phyloP scores from a whole-genome alignment of 1,140 invertebrate genomes.

The Epicauta chinensis region DNA sequence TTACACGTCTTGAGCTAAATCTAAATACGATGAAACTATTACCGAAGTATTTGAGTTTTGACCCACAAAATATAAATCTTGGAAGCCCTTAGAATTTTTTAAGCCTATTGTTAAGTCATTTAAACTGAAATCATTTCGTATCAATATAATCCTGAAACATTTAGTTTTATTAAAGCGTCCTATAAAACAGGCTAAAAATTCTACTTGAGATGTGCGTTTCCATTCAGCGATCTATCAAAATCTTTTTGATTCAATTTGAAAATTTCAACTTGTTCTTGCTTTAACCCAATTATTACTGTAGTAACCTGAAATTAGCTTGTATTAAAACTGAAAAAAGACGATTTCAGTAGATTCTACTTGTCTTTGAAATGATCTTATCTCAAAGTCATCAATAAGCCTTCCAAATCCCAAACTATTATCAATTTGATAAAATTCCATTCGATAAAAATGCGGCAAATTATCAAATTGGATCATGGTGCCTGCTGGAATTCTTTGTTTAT shows the following conservation, averaged over 20 bases:
- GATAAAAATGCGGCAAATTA: not conserved
- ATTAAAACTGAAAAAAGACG: not conserved
- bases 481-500: not conserved
- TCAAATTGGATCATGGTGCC: not conserved
- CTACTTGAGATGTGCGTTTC: conserved; percentile 35
- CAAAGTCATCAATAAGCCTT: not conserved
- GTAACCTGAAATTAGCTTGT: conserved; percentile 32
- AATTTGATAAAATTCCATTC: not conserved
- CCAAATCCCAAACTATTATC: too few relatives aligned
- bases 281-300: conserved; percentile 34
- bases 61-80: not conserved
- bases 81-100: conserved; percentile 8
- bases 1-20: too few relatives aligned
- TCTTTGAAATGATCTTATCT: not conserved
- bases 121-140: conserved; percentile 25
- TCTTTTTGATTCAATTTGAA: conserved; percentile 37
- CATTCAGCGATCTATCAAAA: conserved; percentile 35
- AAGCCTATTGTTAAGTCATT: conserved; percentile 34
- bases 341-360: not conserved
- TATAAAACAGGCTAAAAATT: not conserved
- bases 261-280: conserved; percentile 26
- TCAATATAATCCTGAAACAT: conserved; percentile 33
- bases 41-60: too few relatives aligned
- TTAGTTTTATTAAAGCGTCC: not conserved
- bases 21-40: too few relatives aligned